Evolutionary conservation across 2,797 vertebrate genomes (phyloP).

Genomic region (Pangasius krempfi): DNA sequence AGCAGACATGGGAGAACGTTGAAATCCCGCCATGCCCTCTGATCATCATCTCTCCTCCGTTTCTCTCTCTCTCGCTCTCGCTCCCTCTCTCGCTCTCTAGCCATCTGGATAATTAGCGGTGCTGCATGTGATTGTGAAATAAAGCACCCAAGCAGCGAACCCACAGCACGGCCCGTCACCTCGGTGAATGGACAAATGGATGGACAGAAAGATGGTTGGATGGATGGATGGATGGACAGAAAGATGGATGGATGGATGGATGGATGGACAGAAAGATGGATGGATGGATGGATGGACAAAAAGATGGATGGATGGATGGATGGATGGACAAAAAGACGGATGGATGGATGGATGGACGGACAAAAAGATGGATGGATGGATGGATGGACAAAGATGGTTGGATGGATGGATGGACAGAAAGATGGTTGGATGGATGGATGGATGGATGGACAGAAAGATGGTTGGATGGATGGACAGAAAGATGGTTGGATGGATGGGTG

Average conservation of each 20-base stretch:
- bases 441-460: background rate
- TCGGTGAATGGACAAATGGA: background rate
- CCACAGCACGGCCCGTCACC: constrained; percentile 36
- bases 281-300: background rate
- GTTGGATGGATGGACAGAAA: background rate
- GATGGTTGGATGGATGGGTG: background rate
- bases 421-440: background rate
- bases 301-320: background rate
- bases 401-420: background rate
- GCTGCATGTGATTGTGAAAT: constrained; percentile 50
- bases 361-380: background rate
- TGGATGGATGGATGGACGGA: background rate
- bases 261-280: background rate
- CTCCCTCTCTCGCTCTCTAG: background rate
- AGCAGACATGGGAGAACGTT: background rate
- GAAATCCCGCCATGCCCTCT: constrained; percentile 25
- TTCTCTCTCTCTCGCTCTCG: constrained; percentile 41
- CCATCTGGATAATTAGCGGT: constrained; percentile 55
- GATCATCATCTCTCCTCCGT: background rate
- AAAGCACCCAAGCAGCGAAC: constrained; percentile 38
- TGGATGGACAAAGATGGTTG: background rate
- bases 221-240: background rate
- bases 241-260: background rate
- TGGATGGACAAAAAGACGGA: background rate
- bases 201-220: background rate